phyloP scores from a whole-genome alignment of 2,797 vertebrate species.

The Dendrocincla tyrannina region DNA sequence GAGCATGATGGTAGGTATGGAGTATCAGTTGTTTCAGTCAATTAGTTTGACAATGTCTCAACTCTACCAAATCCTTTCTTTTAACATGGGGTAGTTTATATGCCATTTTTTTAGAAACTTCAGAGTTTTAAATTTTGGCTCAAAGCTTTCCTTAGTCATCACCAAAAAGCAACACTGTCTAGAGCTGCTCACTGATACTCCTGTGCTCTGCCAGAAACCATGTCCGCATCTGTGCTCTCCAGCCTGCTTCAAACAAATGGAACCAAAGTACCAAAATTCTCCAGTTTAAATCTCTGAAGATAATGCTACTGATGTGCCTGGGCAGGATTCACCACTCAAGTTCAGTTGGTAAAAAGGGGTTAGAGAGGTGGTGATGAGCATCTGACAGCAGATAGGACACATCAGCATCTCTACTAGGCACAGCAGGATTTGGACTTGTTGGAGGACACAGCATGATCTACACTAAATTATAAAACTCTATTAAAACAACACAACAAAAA shows the following conservation, averaged over 20 bases:
- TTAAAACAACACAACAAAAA: background rate
- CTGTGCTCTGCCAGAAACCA: background rate
- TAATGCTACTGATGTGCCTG: background rate
- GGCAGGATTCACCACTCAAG: background rate
- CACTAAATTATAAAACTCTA: background rate
- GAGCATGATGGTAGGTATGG: background rate
- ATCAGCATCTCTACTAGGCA: background rate
- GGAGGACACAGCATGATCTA: background rate
- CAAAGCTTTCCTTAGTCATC: background rate
- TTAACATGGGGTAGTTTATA: background rate
- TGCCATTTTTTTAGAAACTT: background rate
- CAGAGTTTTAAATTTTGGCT: background rate
- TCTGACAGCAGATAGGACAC: background rate
- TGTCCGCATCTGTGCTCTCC: background rate
- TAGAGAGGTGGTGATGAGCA: background rate
- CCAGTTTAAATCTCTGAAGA: background rate
- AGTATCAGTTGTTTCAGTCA: background rate
- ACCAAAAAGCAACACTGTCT: background rate
- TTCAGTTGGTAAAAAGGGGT: background rate
- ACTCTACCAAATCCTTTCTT: background rate
- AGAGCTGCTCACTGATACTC: background rate
- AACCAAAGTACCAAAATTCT: background rate
- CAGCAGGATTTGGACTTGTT: background rate
- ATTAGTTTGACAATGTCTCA: background rate
- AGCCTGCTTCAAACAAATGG: background rate